phyloP scores from a whole-genome alignment of 1,140 invertebrate genomes.

The Phymastichus coffea region DNA sequence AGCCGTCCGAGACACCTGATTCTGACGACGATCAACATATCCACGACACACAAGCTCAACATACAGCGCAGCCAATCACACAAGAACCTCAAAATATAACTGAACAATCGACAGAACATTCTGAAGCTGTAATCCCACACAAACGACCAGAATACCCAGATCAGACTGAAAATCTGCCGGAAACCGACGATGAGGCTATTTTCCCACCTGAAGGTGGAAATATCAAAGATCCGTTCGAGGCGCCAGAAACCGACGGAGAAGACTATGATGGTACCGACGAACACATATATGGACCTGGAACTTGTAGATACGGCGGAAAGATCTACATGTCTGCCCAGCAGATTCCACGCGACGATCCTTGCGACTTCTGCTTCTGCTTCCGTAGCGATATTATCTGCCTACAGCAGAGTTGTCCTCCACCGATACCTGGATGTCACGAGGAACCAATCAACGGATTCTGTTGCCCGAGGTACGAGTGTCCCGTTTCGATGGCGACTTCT shows the following conservation, averaged over 20 bases:
- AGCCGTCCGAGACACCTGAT: slow-evolving; percentile 32
- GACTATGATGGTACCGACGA: slow-evolving; percentile 60
- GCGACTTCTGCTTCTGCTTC: slow-evolving; percentile 97
- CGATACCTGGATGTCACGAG: slow-evolving; percentile 85
- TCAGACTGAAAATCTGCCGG: slow-evolving; percentile 31
- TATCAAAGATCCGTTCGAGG: slow-evolving; percentile 55
- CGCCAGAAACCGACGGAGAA: slow-evolving; percentile 62
- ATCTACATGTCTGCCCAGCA: slow-evolving; percentile 92
- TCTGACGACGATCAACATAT: slow-evolving; percentile 34
- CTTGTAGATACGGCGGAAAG: slow-evolving; percentile 87
- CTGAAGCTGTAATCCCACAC: slow-evolving; percentile 9
- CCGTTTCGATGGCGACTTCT: slow-evolving; percentile 77
- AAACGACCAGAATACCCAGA: slow-evolving; percentile 43
- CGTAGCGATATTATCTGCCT: slow-evolving; percentile 93
- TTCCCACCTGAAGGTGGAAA: slow-evolving; percentile 46
- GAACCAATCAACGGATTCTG: slow-evolving; percentile 91
- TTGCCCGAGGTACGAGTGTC: slow-evolving; percentile 92
- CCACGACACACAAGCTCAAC: slow-evolving; percentile 22
- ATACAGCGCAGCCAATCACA: slow-evolving; percentile 30
- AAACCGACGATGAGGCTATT: slow-evolving; percentile 39
- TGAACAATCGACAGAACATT: too few relatives aligned
- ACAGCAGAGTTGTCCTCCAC: slow-evolving; percentile 92
- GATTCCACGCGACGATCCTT: slow-evolving; percentile 89
- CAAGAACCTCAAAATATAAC: slow-evolving; percentile 33
- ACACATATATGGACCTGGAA: slow-evolving; percentile 78